phyloP scores from a whole-genome alignment of 2,888 invertebrate genomes.

The Leucozona laternaria region DNA sequence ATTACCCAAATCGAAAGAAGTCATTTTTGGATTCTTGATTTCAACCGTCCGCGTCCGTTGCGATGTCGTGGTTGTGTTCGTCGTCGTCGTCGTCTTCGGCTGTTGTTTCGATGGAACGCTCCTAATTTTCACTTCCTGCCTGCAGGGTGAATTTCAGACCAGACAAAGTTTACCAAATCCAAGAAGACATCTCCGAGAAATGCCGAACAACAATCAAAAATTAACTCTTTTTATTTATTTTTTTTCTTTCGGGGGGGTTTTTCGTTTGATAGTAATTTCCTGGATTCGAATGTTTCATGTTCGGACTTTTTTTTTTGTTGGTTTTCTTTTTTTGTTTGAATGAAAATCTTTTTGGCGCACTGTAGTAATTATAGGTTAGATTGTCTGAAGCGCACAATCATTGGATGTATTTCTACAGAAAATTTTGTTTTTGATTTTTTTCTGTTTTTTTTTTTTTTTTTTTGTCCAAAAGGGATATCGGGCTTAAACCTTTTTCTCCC shows the following conservation, averaged over 20 bases:
- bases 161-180: constrained; percentile 60
- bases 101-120: constrained; percentile 33
- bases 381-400: constrained; percentile 47
- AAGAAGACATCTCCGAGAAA: constrained; percentile 64
- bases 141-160: constrained; percentile 57
- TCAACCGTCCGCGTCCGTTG: background rate
- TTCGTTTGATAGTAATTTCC: constrained; percentile 68
- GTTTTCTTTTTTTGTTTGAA: constrained; percentile 44
- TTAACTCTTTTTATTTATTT: constrained; percentile 24
- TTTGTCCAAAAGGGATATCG: constrained; percentile 8
- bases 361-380: constrained; percentile 70
- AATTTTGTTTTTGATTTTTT: constrained; percentile 35
- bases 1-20: constrained; percentile 50
- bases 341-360: constrained; percentile 69
- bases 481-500: constrained; percentile 14
- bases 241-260: constrained; percentile 13
- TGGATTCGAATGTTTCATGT: constrained; percentile 66
- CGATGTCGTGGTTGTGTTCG: no score
- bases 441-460: background rate
- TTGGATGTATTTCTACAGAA: constrained; percentile 61
- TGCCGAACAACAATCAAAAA: constrained; percentile 68
- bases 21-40: constrained; percentile 55
- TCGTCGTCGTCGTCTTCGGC: background rate
- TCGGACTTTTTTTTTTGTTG: background rate
- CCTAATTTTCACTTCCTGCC: constrained; percentile 75